Conservation (phyloP, 2,113 vertebrate genomes). For the Stegastes partitus region DNA sequence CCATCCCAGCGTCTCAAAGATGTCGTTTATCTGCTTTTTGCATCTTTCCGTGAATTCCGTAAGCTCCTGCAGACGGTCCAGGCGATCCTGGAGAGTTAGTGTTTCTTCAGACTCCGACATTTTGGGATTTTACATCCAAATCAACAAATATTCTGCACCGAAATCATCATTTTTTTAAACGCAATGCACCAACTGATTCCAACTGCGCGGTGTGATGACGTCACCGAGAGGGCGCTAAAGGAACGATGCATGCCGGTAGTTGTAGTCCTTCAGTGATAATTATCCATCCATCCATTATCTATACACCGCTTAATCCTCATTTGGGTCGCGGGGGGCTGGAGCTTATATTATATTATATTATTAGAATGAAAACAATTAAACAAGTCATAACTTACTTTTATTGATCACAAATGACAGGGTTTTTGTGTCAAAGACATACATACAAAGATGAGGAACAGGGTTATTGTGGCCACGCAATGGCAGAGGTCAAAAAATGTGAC, state of each 20-base stretch:
- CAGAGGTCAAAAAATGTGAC: background rate
- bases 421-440: background rate
- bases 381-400: background rate
- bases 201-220: slow-evolving; percentile 37
- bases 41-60: slow-evolving; percentile 80
- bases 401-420: background rate
- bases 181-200: background rate
- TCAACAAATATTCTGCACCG: background rate
- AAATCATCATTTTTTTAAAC: fast-evolving
- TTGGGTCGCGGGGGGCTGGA: no score
- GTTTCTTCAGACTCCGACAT: slow-evolving; percentile 49
- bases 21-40: slow-evolving; percentile 67
- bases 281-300: no score
- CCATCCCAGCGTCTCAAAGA: slow-evolving; percentile 81
- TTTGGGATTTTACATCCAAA: background rate
- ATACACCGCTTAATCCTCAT: no score
- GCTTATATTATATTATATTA: background rate
- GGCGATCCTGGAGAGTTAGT: slow-evolving; percentile 46
- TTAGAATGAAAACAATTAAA: background rate
- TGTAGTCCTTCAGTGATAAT: slow-evolving; percentile 24
- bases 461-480: background rate
- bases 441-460: no score
- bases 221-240: background rate
- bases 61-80: slow-evolving; percentile 72
- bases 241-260: slow-evolving; percentile 54